Evolutionary conservation across 2,113 vertebrate species (phyloP).

Genomic region (Gavialis gangeticus): DNA sequence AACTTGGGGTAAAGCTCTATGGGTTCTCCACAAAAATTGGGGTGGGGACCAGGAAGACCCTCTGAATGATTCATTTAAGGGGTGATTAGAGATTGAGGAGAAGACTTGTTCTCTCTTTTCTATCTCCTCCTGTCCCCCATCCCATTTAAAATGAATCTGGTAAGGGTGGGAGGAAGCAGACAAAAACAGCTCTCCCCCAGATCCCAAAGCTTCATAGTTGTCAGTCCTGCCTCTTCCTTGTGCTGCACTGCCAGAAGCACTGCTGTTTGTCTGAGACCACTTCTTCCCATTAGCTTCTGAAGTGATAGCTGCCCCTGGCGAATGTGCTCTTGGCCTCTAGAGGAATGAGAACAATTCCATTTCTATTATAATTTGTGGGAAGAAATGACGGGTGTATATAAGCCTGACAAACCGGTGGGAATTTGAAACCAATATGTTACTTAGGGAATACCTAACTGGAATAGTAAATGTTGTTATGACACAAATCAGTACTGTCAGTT

Average conservation of each 20-base stretch:
- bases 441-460: not conserved
- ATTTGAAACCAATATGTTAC: not conserved
- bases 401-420: not conserved
- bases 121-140: not conserved
- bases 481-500: not conserved
- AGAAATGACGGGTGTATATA: not conserved
- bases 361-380: not conserved
- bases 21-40: not conserved
- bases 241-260: not conserved
- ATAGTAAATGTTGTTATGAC: not conserved
- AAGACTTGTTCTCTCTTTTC: not conserved
- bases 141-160: not conserved
- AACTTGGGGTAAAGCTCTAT: not conserved
- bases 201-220: not conserved
- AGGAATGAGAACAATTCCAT: not conserved
- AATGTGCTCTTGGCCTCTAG: not conserved
- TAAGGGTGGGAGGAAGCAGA: not conserved
- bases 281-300: not conserved
- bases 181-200: not conserved
- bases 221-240: not conserved
- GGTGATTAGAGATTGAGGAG: not conserved
- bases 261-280: not conserved
- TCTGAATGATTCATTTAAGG: not conserved
- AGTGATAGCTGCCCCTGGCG: not conserved
- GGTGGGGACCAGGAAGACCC: not conserved